Conservation (phyloP, 2,113 vertebrate genomes). For the Merops nubicus region DNA sequence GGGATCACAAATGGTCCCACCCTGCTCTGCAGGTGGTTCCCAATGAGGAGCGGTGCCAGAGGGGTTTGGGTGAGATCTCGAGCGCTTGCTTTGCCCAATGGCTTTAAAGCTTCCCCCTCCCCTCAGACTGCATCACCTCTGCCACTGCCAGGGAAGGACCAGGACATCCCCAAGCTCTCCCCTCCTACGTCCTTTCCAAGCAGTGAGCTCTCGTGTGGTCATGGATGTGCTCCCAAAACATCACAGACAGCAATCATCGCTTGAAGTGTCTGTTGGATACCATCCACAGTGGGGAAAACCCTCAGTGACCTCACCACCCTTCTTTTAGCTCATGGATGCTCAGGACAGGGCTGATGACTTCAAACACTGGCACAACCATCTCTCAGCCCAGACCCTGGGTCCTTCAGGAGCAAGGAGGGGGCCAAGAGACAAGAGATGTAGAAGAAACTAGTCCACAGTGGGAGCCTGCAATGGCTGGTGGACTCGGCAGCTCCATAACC, state of each 20-base stretch:
- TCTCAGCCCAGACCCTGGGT: background rate
- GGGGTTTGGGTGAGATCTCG: fast-evolving
- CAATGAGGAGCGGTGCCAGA: fast-evolving
- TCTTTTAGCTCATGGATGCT: background rate
- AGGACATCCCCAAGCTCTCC: background rate
- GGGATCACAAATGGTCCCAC: background rate
- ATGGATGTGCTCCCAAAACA: background rate
- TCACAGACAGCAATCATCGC: background rate
- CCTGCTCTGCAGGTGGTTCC: background rate
- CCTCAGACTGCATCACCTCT: background rate
- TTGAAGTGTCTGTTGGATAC: background rate
- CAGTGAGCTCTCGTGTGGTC: background rate
- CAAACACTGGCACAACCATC: fast-evolving
- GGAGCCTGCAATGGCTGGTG: background rate
- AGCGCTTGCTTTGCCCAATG: background rate
- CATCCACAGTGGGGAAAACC: background rate
- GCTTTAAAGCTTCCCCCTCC: background rate
- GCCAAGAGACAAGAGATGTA: background rate
- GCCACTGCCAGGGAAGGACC: background rate
- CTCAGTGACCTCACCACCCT: background rate
- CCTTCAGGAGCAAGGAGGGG: background rate
- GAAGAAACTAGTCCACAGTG: background rate
- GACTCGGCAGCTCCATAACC: background rate
- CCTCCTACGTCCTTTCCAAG: background rate
- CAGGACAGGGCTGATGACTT: background rate